These are phyloP conservation scores for Helostoma temminkii DNA, from an alignment of 2,797 vertebrate genomes.

Conservation along the genomic window DNA sequence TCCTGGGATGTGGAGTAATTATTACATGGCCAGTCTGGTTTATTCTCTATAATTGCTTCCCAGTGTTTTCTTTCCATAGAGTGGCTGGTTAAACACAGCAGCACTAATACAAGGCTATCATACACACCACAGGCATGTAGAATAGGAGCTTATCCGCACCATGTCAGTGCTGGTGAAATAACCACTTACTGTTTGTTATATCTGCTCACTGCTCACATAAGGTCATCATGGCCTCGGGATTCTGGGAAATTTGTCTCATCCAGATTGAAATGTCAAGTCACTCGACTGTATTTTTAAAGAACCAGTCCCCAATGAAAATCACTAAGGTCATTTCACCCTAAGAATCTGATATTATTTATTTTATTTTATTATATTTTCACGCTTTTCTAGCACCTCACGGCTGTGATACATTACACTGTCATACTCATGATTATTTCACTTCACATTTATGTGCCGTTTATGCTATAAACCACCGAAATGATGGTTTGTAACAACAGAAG, in stretches of 20 bases:
- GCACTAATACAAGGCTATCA: not conserved
- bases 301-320: not conserved
- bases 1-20: conserved; percentile 42
- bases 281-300: not conserved
- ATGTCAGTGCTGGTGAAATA: not conserved
- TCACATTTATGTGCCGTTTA: too few species aligned
- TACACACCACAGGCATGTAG: not conserved
- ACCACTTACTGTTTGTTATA: not conserved
- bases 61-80: conserved; percentile 24
- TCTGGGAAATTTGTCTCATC: not conserved
- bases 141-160: not conserved
- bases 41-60: conserved; percentile 48
- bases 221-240: not conserved
- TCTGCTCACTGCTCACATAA: too few species aligned
- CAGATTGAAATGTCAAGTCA: not conserved
- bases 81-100: conserved; percentile 5
- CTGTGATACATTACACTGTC: too few species aligned
- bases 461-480: too few species aligned
- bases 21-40: conserved; percentile 23
- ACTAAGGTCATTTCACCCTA: not conserved
- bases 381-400: too few species aligned
- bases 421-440: too few species aligned
- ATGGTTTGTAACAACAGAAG: too few species aligned
- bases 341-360: too few species aligned
- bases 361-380: too few species aligned